Evolutionary conservation across 2,888 invertebrate genomes (phyloP), one percentile per base, ranked within the genome.

Genomic region (Lasioglossum morio): DNA sequence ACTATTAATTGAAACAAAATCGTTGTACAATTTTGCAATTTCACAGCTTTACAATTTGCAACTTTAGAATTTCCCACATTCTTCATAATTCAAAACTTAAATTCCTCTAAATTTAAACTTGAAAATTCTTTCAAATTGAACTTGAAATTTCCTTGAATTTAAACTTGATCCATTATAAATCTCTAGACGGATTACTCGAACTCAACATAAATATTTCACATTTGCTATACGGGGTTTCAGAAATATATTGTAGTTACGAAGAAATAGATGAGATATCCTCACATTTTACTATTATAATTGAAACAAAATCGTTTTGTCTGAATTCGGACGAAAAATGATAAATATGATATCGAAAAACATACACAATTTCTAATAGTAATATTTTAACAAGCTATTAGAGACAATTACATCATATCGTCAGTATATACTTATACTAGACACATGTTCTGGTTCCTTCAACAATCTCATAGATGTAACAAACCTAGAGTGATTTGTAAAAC

Each of bases 401-500:
- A 83, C 77, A 89, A 76, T 86, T 90, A 89, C 83, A 82, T 82
- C 84, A 82, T 84, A 88, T 89, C 85, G 30, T 86, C 84, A 83
- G 53, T 86, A 86, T 86, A 83, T 81, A 73, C 89, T 90, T 91
- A 90, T 46, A 43, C 87, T 89, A 91, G 74, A 85, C 87, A 87
- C 86, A 70, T 86, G 85, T 84, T 84, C 86, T 88, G 80, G 75
- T 90, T 85, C 63, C 40, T 79, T 87, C 88, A 90, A 90, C 88
- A 90, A 91, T 88, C 90, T 87, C 91, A 90, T 91, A 88, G 37
- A 90, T 90, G 90, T 89, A 91, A 90, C 91, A 82, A 23, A 91
- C 77, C 72, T 70, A 85, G 37, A 77, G 76, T 79, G 74, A 78
- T 86, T 82, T 48, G 60, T 84, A 85, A 85, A 89, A 73, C 69